Conservation (phyloP, 2,113 vertebrate species). For the Rhabdomys dilectus region DNA sequence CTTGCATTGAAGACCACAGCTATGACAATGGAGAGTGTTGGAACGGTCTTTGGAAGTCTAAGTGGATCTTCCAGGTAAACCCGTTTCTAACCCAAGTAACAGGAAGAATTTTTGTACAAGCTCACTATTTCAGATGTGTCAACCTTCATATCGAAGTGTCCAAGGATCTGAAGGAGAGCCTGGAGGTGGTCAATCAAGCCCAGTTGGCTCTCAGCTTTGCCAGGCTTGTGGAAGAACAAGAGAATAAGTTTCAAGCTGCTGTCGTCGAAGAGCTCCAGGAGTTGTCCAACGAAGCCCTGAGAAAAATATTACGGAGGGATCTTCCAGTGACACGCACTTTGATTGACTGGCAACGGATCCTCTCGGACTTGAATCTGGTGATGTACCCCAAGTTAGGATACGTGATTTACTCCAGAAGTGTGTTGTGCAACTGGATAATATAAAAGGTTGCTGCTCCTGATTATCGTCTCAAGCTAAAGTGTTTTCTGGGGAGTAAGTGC, state of each 20-base stretch:
- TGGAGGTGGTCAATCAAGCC: constrained; percentile 80
- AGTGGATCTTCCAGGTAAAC: constrained; percentile 76
- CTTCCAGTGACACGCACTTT: constrained; percentile 77
- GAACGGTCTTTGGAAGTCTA: constrained; percentile 81
- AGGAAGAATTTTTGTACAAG: constrained; percentile 74
- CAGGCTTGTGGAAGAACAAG: constrained; percentile 83
- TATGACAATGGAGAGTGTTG: constrained; percentile 56
- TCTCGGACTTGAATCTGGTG: constrained; percentile 78
- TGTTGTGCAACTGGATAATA: constrained; percentile 82
- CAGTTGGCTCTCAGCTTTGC: constrained; percentile 82
- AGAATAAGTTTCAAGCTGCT: constrained; percentile 80
- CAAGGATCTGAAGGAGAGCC: constrained; percentile 71
- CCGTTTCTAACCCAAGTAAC: constrained; percentile 66
- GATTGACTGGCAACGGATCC: constrained; percentile 81
- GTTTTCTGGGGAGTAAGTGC: background rate
- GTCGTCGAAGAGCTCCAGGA: constrained; percentile 81
- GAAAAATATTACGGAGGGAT: constrained; percentile 74
- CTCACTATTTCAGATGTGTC: constrained; percentile 68
- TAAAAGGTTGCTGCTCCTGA: constrained; percentile 71
- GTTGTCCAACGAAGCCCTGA: constrained; percentile 75
- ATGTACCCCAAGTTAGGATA: constrained; percentile 81
- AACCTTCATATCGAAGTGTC: constrained; percentile 77
- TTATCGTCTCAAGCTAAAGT: background rate
- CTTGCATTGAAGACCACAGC: constrained; percentile 75
- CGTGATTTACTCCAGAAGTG: constrained; percentile 79